Conservation (phyloP, 2,888 invertebrate genomes). For the Limenitis arthemis region DNA sequence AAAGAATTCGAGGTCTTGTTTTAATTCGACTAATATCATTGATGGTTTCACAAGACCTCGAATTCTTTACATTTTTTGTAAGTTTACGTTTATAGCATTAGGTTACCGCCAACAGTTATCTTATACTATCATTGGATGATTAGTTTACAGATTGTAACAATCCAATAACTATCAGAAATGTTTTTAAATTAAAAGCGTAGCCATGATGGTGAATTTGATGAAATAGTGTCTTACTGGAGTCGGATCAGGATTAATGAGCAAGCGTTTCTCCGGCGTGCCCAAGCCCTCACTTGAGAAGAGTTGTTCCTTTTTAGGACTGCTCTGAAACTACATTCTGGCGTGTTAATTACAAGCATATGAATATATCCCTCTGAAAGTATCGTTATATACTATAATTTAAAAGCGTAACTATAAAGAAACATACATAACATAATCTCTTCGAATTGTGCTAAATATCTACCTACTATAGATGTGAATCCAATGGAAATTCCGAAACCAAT, state of each 20-base stretch:
- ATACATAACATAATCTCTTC: no score
- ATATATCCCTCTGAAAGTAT: constrained; percentile 4
- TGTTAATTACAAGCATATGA: constrained; percentile 42
- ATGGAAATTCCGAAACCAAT: no score
- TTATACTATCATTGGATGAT: not conserved
- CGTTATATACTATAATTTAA: not conserved
- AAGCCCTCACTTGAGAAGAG: constrained; percentile 62
- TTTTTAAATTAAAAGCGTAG: constrained; percentile 16
- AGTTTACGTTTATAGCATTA: no score
- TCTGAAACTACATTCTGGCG: constrained; percentile 62
- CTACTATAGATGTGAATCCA: no score
- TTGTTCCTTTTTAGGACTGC: constrained; percentile 61
- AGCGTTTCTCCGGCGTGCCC: constrained; percentile 65
- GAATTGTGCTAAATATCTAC: no score
- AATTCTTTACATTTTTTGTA: no score
- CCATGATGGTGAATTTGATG: constrained; percentile 14
- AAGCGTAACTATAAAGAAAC: not conserved
- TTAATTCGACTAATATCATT: no score
- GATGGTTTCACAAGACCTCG: no score
- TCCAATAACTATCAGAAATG: not conserved
- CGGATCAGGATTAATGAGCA: constrained; percentile 67
- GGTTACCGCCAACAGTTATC: not conserved
- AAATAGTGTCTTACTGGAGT: constrained; percentile 59
- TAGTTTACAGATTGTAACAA: not conserved
- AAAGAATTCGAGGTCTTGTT: no score